Conservation (phyloP, 2,888 invertebrate genomes). For the Erebia palarica region DNA sequence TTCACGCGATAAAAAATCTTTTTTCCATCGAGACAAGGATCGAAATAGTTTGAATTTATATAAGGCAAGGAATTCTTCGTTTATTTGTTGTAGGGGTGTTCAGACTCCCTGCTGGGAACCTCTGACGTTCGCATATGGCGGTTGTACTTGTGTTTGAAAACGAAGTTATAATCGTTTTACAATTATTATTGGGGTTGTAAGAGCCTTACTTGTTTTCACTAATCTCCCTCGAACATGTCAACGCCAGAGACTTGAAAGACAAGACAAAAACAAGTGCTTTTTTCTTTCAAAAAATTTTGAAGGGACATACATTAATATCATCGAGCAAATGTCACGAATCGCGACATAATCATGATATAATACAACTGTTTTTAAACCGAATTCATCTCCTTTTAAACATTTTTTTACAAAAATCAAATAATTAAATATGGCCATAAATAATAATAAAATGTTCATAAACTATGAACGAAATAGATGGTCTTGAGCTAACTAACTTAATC, state of each 20-base stretch:
- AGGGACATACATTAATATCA: neutral
- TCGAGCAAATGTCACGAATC: too few species aligned
- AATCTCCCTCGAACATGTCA: slow-evolving; percentile 35
- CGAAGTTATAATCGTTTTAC: slow-evolving; percentile 47
- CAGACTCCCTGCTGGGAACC: slow-evolving; percentile 53
- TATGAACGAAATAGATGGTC: too few species aligned
- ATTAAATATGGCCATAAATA: too few species aligned
- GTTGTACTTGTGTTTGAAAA: slow-evolving; percentile 45
- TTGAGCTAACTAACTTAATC: too few species aligned
- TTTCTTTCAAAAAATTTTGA: neutral
- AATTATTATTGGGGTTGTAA: slow-evolving; percentile 40
- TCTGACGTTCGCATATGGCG: slow-evolving; percentile 64
- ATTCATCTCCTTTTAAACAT: too few species aligned
- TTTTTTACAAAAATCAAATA: too few species aligned
- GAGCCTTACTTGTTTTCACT: slow-evolving; percentile 37
- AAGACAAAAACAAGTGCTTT: slow-evolving; percentile 23
- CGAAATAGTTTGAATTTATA: slow-evolving; percentile 13
- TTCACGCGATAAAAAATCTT: slow-evolving; percentile 8
- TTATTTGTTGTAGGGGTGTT: slow-evolving; percentile 46
- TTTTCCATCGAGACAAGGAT: neutral
- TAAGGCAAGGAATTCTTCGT: slow-evolving; percentile 37
- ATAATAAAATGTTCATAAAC: too few species aligned
- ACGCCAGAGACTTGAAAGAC: slow-evolving; percentile 32
- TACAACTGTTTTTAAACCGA: too few species aligned
- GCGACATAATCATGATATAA: too few species aligned